Conservation (phyloP, 2,113 vertebrate genomes). For the Salvelinus fontinalis region DNA sequence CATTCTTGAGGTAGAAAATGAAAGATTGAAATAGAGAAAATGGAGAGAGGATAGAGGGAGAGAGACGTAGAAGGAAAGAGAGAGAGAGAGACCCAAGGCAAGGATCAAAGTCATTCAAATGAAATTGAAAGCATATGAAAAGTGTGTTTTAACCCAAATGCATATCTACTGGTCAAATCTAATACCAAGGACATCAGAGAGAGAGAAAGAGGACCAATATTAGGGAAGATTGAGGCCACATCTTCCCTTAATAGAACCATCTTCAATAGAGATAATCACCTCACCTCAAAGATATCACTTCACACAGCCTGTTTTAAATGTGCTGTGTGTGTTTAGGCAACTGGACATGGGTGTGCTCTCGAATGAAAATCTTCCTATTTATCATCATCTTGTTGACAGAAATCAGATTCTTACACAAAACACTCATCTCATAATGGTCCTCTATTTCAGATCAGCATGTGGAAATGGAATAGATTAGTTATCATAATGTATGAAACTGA, state of each 20-base stretch:
- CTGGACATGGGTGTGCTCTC: conserved; percentile 68
- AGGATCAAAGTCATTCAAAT: conserved; percentile 68
- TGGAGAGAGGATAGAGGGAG: conserved; percentile 19
- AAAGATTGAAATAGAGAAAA: conserved; percentile 59
- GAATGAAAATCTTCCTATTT: conserved; percentile 86
- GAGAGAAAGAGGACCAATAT: conserved; percentile 50
- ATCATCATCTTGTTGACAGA: conserved; percentile 80
- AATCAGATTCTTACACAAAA: conserved; percentile 46
- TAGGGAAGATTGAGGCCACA: conserved; percentile 56
- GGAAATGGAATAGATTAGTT: conserved; percentile 24
- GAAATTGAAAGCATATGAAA: conserved; percentile 73
- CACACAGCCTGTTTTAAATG: conserved; percentile 44
- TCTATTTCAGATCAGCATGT: conserved; percentile 28
- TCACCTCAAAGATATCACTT: conserved; percentile 58
- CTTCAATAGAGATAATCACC: conserved; percentile 52
- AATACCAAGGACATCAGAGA: conserved; percentile 43
- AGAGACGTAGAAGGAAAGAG: conserved; percentile 53
- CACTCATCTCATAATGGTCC: neutral
- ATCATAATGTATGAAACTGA: conserved; percentile 17
- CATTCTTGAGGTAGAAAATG: conserved; percentile 56
- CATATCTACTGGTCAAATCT: conserved; percentile 61
- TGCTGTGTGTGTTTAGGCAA: conserved; percentile 32
- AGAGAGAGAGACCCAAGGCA: conserved; percentile 63
- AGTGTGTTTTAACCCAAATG: conserved; percentile 58
- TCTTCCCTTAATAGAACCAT: conserved; percentile 52